Evolutionary conservation across 2,888 invertebrate genomes (phyloP), one percentile per base, ranked within the genome.

Genomic region (Melipona beecheii): DNA sequence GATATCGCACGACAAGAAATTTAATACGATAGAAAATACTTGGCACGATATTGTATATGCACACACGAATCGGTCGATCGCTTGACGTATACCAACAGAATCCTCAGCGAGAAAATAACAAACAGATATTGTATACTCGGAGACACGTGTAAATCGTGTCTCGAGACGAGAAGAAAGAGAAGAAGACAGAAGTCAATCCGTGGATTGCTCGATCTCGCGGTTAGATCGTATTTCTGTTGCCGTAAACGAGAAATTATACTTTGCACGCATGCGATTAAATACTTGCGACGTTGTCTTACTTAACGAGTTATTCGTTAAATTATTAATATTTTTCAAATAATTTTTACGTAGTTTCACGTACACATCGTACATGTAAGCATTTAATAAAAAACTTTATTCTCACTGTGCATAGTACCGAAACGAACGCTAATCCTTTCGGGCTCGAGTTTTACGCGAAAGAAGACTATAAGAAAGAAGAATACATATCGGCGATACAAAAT

Each of bases 141-240:
- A 52, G 31, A 31, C 74, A 70, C 69, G 70, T 65, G 77, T 27
- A 69, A 24, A 80, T 73, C 15, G 31, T 79, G n/a, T 74, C 36
- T 3, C 9, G 43, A 52, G 52, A 74, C 0, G 43, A 2, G 24
- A 11, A 52, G 36, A 64, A 5, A 36, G 36, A 54, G 15, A 65
- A 54, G 15, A 65, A 49, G 17, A 5, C 2, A n/a, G 11, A 64
- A 69, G 27, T 73, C 60, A 24, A 66, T 54, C 36, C 27, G 15
- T 52, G 15, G 31, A 71, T 60, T 36, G 31, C 15, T 75, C 9
- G 36, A 75, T 50, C 68, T 68, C 54, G 31, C 17, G 60, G 31
- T 60, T 36, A n/a, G 62, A 6, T 62, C 60, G 36, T 62, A 64
- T 69, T 62, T 50, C 73, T 56, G n/a, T 64, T 27, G 49, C 9